Conservation (phyloP, 2,113 vertebrate genomes). For the Pongo abelii region DNA sequence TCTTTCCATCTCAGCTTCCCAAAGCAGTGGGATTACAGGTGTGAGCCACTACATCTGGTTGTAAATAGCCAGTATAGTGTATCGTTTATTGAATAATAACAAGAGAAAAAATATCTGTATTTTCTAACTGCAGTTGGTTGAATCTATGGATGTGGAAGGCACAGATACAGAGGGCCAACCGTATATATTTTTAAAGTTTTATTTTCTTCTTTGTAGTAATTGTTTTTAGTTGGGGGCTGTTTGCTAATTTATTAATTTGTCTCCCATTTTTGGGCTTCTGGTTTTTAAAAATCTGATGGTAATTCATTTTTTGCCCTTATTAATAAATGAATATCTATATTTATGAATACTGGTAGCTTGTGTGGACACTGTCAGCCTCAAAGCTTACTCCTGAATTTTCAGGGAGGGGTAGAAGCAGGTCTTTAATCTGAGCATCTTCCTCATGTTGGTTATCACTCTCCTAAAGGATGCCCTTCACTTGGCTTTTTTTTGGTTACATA, state of each 20-base stretch:
- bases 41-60: no score
- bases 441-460: fast-evolving
- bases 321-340: not conserved
- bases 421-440: fast-evolving
- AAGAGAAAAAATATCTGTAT: not conserved
- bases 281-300: not conserved
- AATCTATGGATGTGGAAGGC: not conserved
- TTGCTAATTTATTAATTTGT: not conserved
- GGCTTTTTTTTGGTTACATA: not conserved
- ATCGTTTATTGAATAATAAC: not conserved
- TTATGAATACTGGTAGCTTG: not conserved
- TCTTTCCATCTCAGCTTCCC: no score
- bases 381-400: not conserved
- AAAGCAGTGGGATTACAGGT: no score
- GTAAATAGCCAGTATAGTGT: not conserved
- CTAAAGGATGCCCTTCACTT: fast-evolving
- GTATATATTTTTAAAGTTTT: not conserved
- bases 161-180: not conserved
- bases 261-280: not conserved
- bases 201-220: not conserved
- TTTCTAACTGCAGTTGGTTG: not conserved
- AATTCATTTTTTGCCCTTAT: fast-evolving
- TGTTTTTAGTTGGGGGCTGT: not conserved
- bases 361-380: fast-evolving
- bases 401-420: fast-evolving